Evolutionary conservation across 2,797 vertebrate species (phyloP).

Genomic region (Tapirus indicus): DNA sequence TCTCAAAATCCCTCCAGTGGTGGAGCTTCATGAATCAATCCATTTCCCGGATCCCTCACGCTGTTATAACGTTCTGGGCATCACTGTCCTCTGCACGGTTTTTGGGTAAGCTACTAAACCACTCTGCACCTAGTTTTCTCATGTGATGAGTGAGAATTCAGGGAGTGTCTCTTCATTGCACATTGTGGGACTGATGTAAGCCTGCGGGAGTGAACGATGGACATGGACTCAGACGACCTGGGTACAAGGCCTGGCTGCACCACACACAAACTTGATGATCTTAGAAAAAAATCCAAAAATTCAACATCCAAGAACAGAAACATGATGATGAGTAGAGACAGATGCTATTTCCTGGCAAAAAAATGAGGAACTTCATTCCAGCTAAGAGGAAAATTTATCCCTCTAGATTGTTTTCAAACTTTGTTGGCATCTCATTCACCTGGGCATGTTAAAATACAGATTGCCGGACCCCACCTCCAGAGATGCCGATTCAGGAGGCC

Average conservation of each 20-base stretch:
- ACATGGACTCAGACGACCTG: not conserved
- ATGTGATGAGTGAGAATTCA: not conserved
- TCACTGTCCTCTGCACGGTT: not conserved
- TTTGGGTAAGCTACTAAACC: not conserved
- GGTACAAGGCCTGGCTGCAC: not conserved
- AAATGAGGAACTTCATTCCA: not conserved
- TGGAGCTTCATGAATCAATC: not conserved
- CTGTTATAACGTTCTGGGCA: not conserved
- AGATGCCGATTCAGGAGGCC: not conserved
- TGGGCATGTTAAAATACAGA: not conserved
- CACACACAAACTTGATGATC: not conserved
- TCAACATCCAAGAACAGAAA: not conserved
- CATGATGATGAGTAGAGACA: not conserved
- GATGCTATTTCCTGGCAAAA: constrained; percentile 15
- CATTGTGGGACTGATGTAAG: not conserved
- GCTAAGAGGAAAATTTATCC: not conserved
- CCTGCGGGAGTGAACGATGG: not conserved
- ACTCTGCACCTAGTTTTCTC: not conserved
- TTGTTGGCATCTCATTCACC: not conserved
- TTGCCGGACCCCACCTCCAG: not conserved
- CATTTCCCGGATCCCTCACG: not conserved
- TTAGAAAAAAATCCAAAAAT: not conserved
- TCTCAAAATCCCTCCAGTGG: not conserved
- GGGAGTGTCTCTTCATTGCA: not conserved
- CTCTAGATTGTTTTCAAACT: not conserved